Conservation (phyloP, 2,888 invertebrate species). For the Volucella inanis region DNA sequence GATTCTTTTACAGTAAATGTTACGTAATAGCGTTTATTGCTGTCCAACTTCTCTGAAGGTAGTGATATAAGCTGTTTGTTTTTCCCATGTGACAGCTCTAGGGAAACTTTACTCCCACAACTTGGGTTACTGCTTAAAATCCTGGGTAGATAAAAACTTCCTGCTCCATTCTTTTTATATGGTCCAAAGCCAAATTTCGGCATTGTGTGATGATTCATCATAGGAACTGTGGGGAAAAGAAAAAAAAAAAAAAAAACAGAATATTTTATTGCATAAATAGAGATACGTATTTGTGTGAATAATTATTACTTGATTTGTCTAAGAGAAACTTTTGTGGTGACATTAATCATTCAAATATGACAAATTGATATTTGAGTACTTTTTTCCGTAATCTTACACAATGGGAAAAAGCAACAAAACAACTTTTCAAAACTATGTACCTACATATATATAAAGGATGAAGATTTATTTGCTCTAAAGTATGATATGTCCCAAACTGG, state of each 20-base stretch:
- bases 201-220: constrained; percentile 91
- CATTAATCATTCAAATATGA: constrained; percentile 70
- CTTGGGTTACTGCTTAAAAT: constrained; percentile 83
- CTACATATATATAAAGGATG: neutral
- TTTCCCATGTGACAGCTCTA: constrained; percentile 92
- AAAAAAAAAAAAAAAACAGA: constrained; percentile 41
- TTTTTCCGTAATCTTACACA: constrained; percentile 15
- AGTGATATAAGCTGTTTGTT: constrained; percentile 94
- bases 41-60: constrained; percentile 93
- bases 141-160: constrained; percentile 87
- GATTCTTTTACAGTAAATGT: constrained; percentile 94
- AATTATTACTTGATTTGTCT: constrained; percentile 68
- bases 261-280: constrained; percentile 53
- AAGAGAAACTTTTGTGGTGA: constrained; percentile 48
- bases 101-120: constrained; percentile 85
- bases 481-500: no score
- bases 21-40: constrained; percentile 95
- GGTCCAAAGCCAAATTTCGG: constrained; percentile 87
- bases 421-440: constrained; percentile 39
- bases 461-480: constrained; percentile 31
- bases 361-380: constrained; percentile 60
- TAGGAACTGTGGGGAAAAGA: constrained; percentile 86
- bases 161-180: constrained; percentile 84
- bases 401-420: constrained; percentile 17
- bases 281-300: constrained; percentile 61